Evolutionary conservation across 2,797 vertebrate species (phyloP), one percentile per base, ranked within the genome.

Genomic region (Phaenicophaeus curvirostris): DNA sequence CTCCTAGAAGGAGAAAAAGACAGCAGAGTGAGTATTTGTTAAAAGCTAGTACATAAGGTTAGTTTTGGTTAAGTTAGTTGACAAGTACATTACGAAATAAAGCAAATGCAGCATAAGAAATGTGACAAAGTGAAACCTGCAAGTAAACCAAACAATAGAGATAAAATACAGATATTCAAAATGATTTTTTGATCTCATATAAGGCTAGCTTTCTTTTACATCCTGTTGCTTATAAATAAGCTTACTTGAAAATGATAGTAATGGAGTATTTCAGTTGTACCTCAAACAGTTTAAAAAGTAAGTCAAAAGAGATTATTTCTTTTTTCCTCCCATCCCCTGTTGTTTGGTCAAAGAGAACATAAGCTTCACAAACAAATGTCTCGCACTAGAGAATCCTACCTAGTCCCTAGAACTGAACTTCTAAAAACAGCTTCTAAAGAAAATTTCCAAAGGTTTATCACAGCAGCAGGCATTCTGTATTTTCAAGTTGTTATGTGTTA

Each of bases 1-100:
- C 79, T 99, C 99, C 99, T 99, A 93, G 54, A 90, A 67, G 61
- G 35, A 77, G 15, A 25, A 79, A 92, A 31, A 83, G 31, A 91
- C 17, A 95, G 24, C 16, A 65, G 18, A 92, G 11, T 84, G 30
- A 94, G 55, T 67, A 75, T 23, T 51, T 78, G 54, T 63, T 35
- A 84, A 66, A 81, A 82, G 13, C 3, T 44, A 19, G 53, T 25
- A 59, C 2, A 48, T 11, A 12, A n/a, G 54, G 13, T 25, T 44
- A 44, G 23, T 12, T 83, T 85, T 50, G 15, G 17, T 62, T 48
- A 57, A 7, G 17, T 61, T 27, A 63, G 75, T 6, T 5, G 62
- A 37, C 13, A 66, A 61, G 20, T 35, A 80, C 13, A 51, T 35
- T 15, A 66, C 15, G 63, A 93, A 84, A 85, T 18, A 80, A 85